Conservation (phyloP, 2,113 vertebrate genomes). For the Climacteris rufus region DNA sequence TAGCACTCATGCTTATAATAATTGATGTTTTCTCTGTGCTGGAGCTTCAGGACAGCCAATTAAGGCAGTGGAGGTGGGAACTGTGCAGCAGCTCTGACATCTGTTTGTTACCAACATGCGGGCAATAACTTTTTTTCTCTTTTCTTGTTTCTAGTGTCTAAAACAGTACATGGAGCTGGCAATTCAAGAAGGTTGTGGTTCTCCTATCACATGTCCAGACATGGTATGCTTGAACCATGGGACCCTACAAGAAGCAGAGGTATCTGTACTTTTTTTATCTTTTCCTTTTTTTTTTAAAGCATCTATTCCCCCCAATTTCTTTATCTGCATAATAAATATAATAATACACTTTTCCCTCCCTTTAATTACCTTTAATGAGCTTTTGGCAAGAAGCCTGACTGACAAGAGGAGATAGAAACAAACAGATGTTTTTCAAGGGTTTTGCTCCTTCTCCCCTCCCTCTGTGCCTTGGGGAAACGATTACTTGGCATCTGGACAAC, state of each 20-base stretch:
- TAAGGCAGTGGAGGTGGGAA: slow-evolving; percentile 36
- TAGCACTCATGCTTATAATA: slow-evolving; percentile 3
- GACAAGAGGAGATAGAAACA: slow-evolving; percentile 4
- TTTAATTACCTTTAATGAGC: slow-evolving; percentile 44
- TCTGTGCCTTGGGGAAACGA: slow-evolving; percentile 17
- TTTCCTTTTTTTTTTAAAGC: background rate
- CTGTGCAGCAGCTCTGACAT: background rate
- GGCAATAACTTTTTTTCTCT: slow-evolving; percentile 30
- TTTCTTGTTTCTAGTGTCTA: slow-evolving; percentile 81
- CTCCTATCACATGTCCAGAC: slow-evolving; percentile 91
- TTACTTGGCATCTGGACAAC: slow-evolving; percentile 23
- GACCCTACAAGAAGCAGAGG: slow-evolving; percentile 87
- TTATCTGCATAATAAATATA: background rate
- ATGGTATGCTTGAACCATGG: slow-evolving; percentile 83
- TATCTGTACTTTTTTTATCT: slow-evolving; percentile 54
- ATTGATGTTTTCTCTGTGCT: slow-evolving; percentile 35
- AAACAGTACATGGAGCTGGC: slow-evolving; percentile 87
- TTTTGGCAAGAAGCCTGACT: slow-evolving; percentile 32
- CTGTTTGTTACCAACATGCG: background rate
- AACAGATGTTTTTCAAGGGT: slow-evolving; percentile 41
- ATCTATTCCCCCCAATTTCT: background rate
- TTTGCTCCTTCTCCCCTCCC: background rate
- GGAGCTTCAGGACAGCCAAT: slow-evolving; percentile 45
- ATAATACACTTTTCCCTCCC: background rate
- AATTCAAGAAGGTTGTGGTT: slow-evolving; percentile 88